Conservation (phyloP, 2,113 vertebrate genomes). For the Accipiter virgatus region DNA sequence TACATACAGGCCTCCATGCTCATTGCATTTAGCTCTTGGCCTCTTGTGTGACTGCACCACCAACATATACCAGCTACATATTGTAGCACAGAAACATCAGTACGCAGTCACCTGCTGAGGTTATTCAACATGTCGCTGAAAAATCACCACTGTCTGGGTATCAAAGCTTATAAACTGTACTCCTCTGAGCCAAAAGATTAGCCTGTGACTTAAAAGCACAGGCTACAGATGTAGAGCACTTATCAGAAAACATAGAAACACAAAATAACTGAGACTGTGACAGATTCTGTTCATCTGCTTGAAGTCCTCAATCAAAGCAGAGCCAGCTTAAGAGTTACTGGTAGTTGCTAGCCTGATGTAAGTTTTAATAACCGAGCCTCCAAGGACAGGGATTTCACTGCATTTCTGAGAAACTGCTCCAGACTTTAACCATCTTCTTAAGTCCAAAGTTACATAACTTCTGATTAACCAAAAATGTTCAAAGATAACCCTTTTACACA, state of each 20-base stretch:
- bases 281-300: background rate
- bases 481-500: background rate
- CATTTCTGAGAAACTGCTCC: background rate
- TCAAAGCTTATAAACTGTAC: background rate
- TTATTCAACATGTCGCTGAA: background rate
- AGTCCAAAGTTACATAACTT: background rate
- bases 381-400: background rate
- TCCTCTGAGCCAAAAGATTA: background rate
- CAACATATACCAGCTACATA: background rate
- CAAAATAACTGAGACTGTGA: background rate
- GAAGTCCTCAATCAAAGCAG: background rate
- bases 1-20: background rate
- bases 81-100: background rate
- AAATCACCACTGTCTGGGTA: background rate
- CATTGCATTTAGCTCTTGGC: accelerated
- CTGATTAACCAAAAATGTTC: background rate
- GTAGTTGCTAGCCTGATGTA: too few relatives aligned
- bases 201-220: background rate
- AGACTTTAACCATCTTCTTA: background rate
- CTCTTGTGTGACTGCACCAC: background rate
- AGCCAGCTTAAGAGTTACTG: background rate
- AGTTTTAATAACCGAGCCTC: background rate
- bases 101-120: background rate
- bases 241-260: background rate
- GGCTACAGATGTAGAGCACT: background rate